Conservation (phyloP, 2,113 vertebrate species). For the Archocentrus centrarchus region DNA sequence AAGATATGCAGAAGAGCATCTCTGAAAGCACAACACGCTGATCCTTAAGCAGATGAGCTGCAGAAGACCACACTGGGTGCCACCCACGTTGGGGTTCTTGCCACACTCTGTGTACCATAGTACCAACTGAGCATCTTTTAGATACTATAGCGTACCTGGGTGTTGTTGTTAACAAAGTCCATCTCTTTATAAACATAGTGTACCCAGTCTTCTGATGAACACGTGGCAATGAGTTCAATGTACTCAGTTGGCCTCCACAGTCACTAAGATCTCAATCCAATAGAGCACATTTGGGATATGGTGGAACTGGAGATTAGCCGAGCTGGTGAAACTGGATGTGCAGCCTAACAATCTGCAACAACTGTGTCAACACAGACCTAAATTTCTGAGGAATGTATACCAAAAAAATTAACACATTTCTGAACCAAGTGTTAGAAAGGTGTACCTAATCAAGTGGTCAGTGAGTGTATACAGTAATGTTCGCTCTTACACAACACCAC, state of each 20-base stretch:
- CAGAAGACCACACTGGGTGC: background rate
- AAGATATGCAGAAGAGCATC: background rate
- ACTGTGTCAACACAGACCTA: background rate
- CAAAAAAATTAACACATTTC: background rate
- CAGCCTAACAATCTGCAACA: background rate
- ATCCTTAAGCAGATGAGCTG: background rate
- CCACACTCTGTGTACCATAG: too few species aligned
- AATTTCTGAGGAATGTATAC: background rate
- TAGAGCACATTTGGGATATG: background rate
- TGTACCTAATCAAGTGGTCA: background rate
- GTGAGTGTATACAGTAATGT: background rate
- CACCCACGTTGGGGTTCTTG: too few species aligned
- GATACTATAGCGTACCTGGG: too few species aligned
- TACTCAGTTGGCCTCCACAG: background rate
- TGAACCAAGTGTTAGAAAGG: background rate
- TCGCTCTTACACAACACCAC: background rate
- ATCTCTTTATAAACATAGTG: background rate
- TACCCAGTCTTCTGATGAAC: too few species aligned
- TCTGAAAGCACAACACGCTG: background rate
- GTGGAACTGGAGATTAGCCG: background rate
- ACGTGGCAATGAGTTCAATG: too few species aligned
- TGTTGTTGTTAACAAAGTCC: background rate
- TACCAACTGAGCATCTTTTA: too few species aligned
- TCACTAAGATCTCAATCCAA: background rate
- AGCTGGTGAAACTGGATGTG: background rate